Evolutionary conservation across 2,797 vertebrate species (phyloP).

Genomic region (Acomys russatus): DNA sequence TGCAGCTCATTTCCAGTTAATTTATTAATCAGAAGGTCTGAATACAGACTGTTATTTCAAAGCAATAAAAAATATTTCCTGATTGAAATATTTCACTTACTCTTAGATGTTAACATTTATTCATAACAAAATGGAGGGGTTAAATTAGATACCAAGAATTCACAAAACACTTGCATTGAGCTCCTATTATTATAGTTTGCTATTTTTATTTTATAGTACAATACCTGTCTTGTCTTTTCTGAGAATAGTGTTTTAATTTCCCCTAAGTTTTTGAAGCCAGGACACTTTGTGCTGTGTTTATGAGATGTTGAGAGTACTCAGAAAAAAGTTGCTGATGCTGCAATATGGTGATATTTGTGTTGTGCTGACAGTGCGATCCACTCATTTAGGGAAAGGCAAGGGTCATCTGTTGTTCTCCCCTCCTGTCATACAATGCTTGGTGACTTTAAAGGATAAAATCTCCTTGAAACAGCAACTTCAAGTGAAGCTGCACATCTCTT

Average conservation of each 20-base stretch:
- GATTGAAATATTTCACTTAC: neutral
- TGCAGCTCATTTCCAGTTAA: neutral
- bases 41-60: neutral
- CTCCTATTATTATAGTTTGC: neutral
- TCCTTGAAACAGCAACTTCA: neutral
- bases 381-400: neutral
- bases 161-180: neutral
- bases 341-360: neutral
- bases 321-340: conserved; percentile 1
- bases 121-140: neutral
- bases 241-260: neutral
- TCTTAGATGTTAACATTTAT: neutral
- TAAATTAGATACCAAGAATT: neutral
- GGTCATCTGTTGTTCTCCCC: neutral
- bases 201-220: neutral
- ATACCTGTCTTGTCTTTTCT: neutral
- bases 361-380: neutral
- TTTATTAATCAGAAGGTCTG: no score
- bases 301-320: neutral
- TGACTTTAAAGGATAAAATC: conserved; percentile 46
- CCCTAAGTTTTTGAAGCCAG: neutral
- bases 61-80: neutral
- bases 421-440: neutral
- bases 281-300: neutral
- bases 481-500: neutral